A percentile compares a stretch with the other conserved stretches of the same genome.
phyloP scores from a whole-genome alignment of 2,888 invertebrate genomes.

The Pristionchus entomophagus region DNA sequence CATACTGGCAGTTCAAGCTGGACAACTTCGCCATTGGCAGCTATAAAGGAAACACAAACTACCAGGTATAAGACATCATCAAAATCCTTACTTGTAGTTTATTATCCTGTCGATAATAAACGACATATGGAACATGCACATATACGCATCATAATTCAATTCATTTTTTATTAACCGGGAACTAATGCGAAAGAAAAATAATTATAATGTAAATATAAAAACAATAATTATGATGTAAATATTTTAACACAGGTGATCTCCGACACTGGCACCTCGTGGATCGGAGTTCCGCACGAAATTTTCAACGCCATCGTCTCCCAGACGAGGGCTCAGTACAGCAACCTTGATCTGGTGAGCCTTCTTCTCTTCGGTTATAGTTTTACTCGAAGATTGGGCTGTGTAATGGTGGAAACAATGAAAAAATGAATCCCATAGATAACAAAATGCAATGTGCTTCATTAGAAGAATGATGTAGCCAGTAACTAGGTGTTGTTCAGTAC shows the following conservation, averaged over 20 bases:
- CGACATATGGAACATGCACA: no score
- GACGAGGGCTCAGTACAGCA: constrained; percentile 55
- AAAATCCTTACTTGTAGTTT: no score
- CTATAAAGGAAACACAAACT: not conserved
- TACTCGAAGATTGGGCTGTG: no score
- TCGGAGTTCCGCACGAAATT: not conserved
- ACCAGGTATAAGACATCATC: not conserved
- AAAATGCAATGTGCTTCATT: no score
- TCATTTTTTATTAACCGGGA: no score
- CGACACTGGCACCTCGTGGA: constrained; percentile 61
- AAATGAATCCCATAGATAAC: no score
- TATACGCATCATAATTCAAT: no score
- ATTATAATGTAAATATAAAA: no score
- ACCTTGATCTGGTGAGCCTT: not conserved
- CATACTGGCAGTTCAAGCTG: constrained; percentile 72
- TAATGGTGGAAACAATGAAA: no score
- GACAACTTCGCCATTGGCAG: constrained; percentile 40
- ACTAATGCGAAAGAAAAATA: no score
- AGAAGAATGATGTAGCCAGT: no score
- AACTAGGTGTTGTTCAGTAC: not conserved
- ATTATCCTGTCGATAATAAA: no score
- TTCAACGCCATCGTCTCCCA: constrained; percentile 54
- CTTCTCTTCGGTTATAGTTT: not conserved
- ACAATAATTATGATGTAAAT: not conserved
- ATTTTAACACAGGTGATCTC: constrained; percentile 61